Evolutionary conservation across 2,888 invertebrate species (phyloP).

Genomic region (Chloroclystis v-ata): DNA sequence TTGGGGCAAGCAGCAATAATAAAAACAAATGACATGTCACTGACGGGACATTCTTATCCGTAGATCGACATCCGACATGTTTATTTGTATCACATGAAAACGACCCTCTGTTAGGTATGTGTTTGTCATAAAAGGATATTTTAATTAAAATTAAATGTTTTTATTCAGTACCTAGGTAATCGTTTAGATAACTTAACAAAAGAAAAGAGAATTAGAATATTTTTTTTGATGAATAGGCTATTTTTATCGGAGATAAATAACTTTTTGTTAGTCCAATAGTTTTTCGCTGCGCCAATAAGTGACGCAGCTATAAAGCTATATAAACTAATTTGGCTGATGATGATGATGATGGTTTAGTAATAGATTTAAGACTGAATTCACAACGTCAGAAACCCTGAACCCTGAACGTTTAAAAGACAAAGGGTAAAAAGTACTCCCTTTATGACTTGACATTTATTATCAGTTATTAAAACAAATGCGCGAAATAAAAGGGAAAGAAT

Average conservation of each 20-base stretch:
- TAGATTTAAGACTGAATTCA: not conserved
- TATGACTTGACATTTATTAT: conserved; percentile 72
- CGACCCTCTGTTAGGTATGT: not conserved
- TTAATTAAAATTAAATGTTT: not conserved
- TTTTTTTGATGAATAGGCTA: too few relatives aligned
- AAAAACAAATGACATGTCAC: conserved; percentile 39
- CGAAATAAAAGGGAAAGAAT: conserved; percentile 59
- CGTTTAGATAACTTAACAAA: too few relatives aligned
- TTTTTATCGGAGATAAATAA: too few relatives aligned
- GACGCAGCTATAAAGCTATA: too few relatives aligned
- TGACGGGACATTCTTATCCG: conserved; percentile 20
- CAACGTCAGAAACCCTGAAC: not conserved
- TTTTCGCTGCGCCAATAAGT: too few relatives aligned
- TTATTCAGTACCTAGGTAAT: too few relatives aligned
- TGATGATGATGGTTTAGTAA: too few relatives aligned
- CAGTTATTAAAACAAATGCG: conserved; percentile 70
- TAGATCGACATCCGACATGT: conserved; percentile 16
- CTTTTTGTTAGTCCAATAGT: too few relatives aligned
- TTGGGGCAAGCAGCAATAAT: conserved; percentile 30
- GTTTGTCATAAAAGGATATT: not conserved
- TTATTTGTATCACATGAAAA: not conserved
- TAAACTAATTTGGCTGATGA: too few relatives aligned
- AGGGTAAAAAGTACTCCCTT: conserved; percentile 54
- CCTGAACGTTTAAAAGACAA: conserved; percentile 19
- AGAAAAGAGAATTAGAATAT: too few relatives aligned